Base-by-base conservation (phyloP, 53 echinoderm and acorn worm species). In the Astropecten irregularis region DNA sequence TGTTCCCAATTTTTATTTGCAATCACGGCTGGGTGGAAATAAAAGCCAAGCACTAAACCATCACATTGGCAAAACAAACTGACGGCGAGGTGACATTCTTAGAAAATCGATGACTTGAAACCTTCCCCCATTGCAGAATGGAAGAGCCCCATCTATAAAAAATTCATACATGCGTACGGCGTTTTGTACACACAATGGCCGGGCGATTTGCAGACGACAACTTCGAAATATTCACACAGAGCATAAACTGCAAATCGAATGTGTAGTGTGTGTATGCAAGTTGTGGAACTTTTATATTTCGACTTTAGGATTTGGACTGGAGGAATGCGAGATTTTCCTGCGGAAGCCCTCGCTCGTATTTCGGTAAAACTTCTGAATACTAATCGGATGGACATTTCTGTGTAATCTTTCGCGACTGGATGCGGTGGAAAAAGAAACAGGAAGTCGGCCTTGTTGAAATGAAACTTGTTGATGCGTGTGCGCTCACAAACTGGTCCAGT, bases 391-490 rank as follows among this genome's bases (percentile, higher is more conserved):
- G 6, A 23, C 33, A 62, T 61, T 79, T 42, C 46, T 31, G 37
- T 40, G 27, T 13, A 59, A 42, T 38, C 76, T 76, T 76, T 76
- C 58, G 56, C 57, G 6, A 23, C 6, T 60, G 29, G 49, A 79
- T 33, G 60, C 42, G 21, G 30, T 44, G 79, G 31, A 62, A 79
- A 76, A 42, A 18, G 5, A 40, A 79, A 59, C 20, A 27, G 79
- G 61, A 79, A 49, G 47, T 36, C 31, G 29, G 25, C 55, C 37
- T 20, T 25, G 46, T 32, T 46, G 76, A 39, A 56, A 36, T 62
- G 32, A 79, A 79, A 79, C 79, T 79, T 79, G 79, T 79, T 79
- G 79, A 79, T 79, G 79, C 60, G 79, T 79, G 79, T 46, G 79
- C 32, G 49, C 36, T 40, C 61, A 62, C 61, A 79, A 79, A 47